Percentiles rank a stretch among this genome's conserved stretches.
Evolutionary conservation across 1,140 invertebrate species (phyloP).

Genomic region (Ganaspis sp.): DNA sequence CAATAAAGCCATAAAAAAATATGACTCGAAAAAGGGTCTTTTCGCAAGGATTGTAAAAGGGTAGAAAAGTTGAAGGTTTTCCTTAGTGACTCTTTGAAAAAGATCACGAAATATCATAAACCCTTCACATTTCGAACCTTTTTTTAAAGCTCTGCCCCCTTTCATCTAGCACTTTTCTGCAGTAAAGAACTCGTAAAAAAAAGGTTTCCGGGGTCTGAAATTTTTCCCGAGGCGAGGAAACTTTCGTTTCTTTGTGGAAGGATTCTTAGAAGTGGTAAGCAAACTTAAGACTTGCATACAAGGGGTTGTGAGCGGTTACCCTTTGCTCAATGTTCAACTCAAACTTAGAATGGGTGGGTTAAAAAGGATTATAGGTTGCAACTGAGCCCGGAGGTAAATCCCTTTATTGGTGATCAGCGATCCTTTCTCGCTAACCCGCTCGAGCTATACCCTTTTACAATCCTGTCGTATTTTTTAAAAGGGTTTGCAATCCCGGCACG

Average conservation of each 20-base stretch:
- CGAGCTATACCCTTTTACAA: constrained; percentile 64
- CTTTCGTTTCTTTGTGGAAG: constrained; percentile 58
- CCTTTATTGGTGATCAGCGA: constrained; percentile 74
- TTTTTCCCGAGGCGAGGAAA: neutral
- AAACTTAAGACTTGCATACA: constrained; percentile 53
- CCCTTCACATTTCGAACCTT: constrained; percentile 57
- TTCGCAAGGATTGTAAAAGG: constrained; percentile 66
- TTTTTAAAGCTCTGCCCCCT: constrained; percentile 49
- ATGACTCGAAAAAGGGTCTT: constrained; percentile 65
- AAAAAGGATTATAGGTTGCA: constrained; percentile 68
- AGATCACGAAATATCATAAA: constrained; percentile 63
- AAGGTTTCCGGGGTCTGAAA: neutral
- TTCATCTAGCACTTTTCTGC: constrained; percentile 43
- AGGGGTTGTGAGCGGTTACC: constrained; percentile 67
- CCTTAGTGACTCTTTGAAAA: constrained; percentile 35
- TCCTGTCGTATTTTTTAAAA: constrained; percentile 66
- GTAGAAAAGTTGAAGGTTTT: constrained; percentile 48
- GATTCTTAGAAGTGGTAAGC: constrained; percentile 22
- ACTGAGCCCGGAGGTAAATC: constrained; percentile 58
- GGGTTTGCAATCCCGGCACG: constrained; percentile 61
- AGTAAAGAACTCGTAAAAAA: constrained; percentile 58
- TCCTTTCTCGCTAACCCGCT: constrained; percentile 69
- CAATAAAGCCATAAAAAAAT: constrained; percentile 69
- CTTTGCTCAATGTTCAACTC: constrained; percentile 57
- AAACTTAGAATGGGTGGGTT: constrained; percentile 59